Conservation (phyloP, 2,797 vertebrate species). For the Hylomyscus alleni region DNA sequence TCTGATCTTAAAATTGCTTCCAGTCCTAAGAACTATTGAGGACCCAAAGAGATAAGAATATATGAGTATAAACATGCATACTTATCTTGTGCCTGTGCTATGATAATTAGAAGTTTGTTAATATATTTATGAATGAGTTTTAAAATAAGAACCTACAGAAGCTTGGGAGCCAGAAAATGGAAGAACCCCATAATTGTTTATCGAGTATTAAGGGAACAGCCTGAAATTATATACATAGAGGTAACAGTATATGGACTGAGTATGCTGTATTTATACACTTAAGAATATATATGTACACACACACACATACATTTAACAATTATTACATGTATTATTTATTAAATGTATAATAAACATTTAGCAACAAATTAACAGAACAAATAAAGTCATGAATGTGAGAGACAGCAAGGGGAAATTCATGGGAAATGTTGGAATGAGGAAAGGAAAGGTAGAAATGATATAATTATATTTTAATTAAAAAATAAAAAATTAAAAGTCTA, state of each 20-base stretch:
- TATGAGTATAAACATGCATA: neutral
- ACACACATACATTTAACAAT: too few relatives aligned
- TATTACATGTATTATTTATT: too few relatives aligned
- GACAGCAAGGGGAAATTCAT: neutral
- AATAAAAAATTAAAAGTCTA: neutral
- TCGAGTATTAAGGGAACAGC: neutral
- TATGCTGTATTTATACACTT: neutral
- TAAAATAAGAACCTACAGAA: neutral
- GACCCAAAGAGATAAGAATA: neutral
- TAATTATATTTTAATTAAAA: neutral
- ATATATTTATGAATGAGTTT: slow-evolving; percentile 29
- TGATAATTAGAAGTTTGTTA: neutral
- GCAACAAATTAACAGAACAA: neutral
- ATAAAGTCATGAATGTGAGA: neutral
- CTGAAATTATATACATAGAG: neutral
- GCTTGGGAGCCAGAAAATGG: neutral
- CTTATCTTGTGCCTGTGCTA: neutral
- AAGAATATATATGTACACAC: neutral
- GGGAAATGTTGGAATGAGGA: neutral
- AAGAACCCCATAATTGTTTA: neutral
- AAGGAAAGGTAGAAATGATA: neutral
- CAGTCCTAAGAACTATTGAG: neutral
- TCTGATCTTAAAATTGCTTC: slow-evolving; percentile 5
- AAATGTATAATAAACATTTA: neutral
- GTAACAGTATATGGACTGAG: too few relatives aligned